These are phyloP conservation scores for Cheumatopsyche charites DNA, from an alignment of 1,140 invertebrate species.

Conservation along the genomic window DNA sequence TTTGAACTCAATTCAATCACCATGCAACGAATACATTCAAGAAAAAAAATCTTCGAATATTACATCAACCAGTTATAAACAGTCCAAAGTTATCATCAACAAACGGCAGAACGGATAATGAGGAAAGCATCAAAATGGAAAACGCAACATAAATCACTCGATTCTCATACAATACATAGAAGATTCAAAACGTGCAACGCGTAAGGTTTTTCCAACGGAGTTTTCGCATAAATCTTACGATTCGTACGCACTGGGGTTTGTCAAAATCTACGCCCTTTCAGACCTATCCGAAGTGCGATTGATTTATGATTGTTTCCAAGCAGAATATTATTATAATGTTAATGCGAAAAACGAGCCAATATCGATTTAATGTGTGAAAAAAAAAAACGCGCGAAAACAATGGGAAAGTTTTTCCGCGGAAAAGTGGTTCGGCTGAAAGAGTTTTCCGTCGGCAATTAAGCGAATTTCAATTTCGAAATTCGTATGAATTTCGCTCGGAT, in stretches of 20 bases:
- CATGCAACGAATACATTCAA: no score
- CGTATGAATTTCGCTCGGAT: background rate
- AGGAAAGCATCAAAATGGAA: no score
- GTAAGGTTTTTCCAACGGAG: background rate
- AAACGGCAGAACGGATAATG: no score
- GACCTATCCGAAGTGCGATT: background rate
- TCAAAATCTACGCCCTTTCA: background rate
- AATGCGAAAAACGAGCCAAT: no score
- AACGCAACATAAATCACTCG: no score
- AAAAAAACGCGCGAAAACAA: background rate
- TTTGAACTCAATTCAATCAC: no score
- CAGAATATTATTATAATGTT: background rate
- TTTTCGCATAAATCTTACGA: constrained; percentile 19
- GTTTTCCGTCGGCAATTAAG: background rate
- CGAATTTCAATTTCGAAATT: background rate
- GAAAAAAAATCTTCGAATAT: no score
- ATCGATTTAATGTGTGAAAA: background rate
- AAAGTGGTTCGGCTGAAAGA: background rate
- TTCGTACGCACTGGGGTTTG: background rate
- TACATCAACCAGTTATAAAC: no score
- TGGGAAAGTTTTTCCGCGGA: background rate
- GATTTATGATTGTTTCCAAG: constrained; percentile 15
- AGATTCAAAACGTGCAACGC: no score
- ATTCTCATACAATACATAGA: no score
- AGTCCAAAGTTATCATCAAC: no score